A percentile compares a stretch with the other conserved stretches of the same genome.
Evolutionary conservation across 2,888 invertebrate genomes (phyloP).

Genomic region (Thumatha senex): DNA sequence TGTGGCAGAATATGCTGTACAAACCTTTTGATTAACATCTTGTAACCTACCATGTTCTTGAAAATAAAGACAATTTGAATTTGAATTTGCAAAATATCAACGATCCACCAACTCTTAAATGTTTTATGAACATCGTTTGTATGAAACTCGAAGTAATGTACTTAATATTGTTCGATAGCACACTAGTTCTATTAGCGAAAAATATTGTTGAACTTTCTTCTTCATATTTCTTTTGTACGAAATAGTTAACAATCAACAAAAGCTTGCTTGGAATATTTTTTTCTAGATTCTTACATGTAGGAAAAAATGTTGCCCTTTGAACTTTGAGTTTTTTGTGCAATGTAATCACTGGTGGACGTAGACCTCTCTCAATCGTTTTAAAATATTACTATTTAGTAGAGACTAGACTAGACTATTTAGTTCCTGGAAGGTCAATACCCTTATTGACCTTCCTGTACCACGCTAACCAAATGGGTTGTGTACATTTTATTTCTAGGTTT

Average conservation of each 20-base stretch:
- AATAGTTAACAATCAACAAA: not conserved
- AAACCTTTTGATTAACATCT: too few species aligned
- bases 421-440: too few species aligned
- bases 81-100: too few species aligned
- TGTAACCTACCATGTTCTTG: too few species aligned
- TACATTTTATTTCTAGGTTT: too few species aligned
- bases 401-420: too few species aligned
- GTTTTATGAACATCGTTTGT: not conserved
- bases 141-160: conserved; percentile 3
- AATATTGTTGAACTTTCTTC: not conserved
- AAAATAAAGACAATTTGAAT: too few species aligned
- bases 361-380: too few species aligned
- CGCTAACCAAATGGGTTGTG: too few species aligned
- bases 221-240: not conserved
- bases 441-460: too few species aligned
- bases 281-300: not conserved
- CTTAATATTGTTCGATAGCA: conserved; percentile 4
- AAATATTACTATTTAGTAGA: too few species aligned
- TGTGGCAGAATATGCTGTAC: too few species aligned
- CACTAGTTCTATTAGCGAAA: conserved; percentile 6
- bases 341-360: not conserved
- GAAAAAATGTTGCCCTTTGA: not conserved
- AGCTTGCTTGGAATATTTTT: not conserved
- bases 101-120: not conserved
- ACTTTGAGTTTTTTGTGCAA: not conserved